Base-by-base conservation (phyloP, 2,888 invertebrate genomes). In the Zootermopsis nevadensis region DNA sequence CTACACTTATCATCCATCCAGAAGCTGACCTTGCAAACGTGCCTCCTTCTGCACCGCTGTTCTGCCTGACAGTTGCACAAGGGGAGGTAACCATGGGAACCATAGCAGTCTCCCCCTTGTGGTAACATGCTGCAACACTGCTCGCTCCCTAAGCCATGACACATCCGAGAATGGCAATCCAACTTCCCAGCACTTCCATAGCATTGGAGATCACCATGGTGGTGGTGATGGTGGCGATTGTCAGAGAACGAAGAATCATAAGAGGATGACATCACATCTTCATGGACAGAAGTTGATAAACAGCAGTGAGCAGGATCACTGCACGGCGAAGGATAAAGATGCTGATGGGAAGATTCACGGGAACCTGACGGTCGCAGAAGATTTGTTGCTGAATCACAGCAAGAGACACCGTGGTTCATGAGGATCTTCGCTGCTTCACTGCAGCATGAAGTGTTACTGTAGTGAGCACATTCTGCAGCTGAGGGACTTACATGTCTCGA, bases 121-220 rank as follows among this genome's bases (percentile, higher is more conserved):
- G 33, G 48, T 42, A 81, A 33, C 27, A 31, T 53, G 4, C 74
- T 66, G 35, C 38, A 77, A 27, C 82, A 77, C 27, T 82, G 83
- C n/a, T 83, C 81, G 27, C 83, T 83, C 30, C 82, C 79, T 30
- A 66, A 90, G 66, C 66, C 66, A 79, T 79, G 79, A 69, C 48
- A 67, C 30, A 81, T 38, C 84, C 91, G 90, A 38, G 91, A 90
- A 79, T 89, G 89, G 30, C 91, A 90, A 90, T 87, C 90, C 84
- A 91, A 85, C 89, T 90, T 89, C 6, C 90, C 89, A 85, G 89
- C 90, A 86, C 91, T 91, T 22, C 91, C 91, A 85, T 91, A 91
- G 77, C 89, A 87, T 86, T 89, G 90, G 6, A 89, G 89, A 86
- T 91, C 91, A 82, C 88, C 88, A 35, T 66, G 79, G 35, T 79